Base-by-base conservation (phyloP, 2,113 vertebrate genomes). In the Willisornis vidua region DNA sequence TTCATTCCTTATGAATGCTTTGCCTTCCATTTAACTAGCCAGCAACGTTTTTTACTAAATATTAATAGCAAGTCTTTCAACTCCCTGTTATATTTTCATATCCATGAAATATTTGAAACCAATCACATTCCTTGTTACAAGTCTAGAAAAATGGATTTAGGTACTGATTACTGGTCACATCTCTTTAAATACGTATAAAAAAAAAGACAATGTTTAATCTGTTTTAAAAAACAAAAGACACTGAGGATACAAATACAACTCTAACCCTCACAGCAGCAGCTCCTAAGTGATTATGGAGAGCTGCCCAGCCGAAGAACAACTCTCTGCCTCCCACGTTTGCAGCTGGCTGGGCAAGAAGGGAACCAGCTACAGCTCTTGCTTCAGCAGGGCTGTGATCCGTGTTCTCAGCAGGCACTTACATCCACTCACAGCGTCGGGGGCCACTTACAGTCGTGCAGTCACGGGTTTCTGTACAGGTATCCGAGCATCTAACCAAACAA, bases 381-480 rank as follows among this genome's bases (percentile, higher is more conserved):
- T 63, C 6, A 2, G 52, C 2, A 1, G 35, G 14, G 39, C 3
- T 17, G 26, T 4, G 41, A 12, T 59, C 37, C 1, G 3, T 9
- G 29, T 25, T 23, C 72, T 48, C 73, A 29, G 86, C 41, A 12
- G 63, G 28, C 9, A 6, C 35, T 23, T 8, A 5, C 26, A 26
- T 68, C 54, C 72, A 52, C 52, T 49, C 68, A 20, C 93, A 26
- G 65, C 71, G 39, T 31, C 58, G 12, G 57, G 15, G 33, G 28
- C 52, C 35, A 3, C 28, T 93, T 1, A 98, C 46, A 98, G 97
- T 84, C 97, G 97, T 10, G 98, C 98, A 48, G 96, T 71, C 55
- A 90, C 52, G 14, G 93, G 89, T 89, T 98, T 98, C 96, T 93
- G 96, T 91, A 97, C 79, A 33, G 97, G 93, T 39, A 58, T 96